A percentile compares a stretch with the other conserved stretches of the same genome.
Conservation (phyloP, 2,113 vertebrate species). For the Pycnonotus jocosus region DNA sequence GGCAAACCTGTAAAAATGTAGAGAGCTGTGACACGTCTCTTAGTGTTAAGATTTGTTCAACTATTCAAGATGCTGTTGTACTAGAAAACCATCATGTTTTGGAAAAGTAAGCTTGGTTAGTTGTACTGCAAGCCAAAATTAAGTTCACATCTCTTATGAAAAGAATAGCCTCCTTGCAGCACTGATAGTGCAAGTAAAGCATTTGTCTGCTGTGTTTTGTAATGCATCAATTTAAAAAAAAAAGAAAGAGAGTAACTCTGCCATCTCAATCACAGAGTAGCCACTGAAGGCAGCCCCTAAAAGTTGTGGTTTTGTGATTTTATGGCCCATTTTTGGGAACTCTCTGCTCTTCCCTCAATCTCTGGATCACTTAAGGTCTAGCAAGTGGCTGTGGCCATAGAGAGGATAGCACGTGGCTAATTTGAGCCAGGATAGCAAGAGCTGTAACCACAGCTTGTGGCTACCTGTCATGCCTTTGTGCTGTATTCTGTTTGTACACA, state of each 20-base stretch:
- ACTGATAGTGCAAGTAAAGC: background rate
- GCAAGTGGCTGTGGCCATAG: background rate
- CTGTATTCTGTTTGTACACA: background rate
- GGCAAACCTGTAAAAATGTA: background rate
- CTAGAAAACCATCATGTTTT: background rate
- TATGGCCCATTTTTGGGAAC: rapidly evolving
- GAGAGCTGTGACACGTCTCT: background rate
- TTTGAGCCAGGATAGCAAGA: background rate
- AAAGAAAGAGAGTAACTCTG: background rate
- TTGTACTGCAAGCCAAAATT: background rate
- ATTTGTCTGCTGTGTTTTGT: background rate
- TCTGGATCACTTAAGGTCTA: background rate
- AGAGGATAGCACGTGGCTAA: too few species aligned
- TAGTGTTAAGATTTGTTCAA: background rate
- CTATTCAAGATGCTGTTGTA: background rate
- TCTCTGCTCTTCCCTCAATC: background rate
- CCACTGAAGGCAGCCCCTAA: background rate
- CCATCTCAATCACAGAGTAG: background rate
- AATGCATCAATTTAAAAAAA: background rate
- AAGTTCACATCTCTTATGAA: background rate
- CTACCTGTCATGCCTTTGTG: background rate
- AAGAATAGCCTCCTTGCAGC: background rate
- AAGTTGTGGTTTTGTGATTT: background rate
- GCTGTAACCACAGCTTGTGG: background rate
- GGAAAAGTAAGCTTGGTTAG: background rate